A percentile compares a stretch with the other conserved stretches of the same genome.
These are phyloP conservation scores for Ictalurus furcatus DNA, from an alignment of 2,113 vertebrate genomes.

Conservation along the genomic window DNA sequence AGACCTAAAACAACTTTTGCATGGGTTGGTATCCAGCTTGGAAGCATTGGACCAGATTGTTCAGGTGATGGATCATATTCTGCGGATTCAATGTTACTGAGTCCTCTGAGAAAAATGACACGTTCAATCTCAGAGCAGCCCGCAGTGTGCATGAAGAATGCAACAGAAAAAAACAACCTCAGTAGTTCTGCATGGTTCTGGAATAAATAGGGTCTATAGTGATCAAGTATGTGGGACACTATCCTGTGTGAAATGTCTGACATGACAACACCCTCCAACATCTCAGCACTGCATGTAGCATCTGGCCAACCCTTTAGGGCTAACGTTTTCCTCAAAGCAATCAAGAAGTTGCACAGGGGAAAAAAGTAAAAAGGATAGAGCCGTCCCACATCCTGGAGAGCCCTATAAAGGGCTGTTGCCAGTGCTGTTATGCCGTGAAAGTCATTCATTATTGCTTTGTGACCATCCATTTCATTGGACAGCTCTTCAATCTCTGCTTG, in stretches of 20 bases:
- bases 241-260: conserved; percentile 67
- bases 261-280: conserved; percentile 48
- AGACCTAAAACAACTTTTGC: conserved; percentile 66
- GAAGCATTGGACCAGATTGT: conserved; percentile 48
- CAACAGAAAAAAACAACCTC: conserved; percentile 72
- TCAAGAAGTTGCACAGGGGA: conserved; percentile 64
- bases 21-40: conserved; percentile 69
- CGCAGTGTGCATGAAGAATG: conserved; percentile 61
- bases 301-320: conserved; percentile 40
- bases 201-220: conserved; percentile 67
- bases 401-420: conserved; percentile 65
- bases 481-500: conserved; percentile 59
- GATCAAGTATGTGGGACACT: conserved; percentile 64
- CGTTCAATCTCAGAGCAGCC: conserved; percentile 69
- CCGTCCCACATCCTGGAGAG: conserved; percentile 72
- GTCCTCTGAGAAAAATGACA: conserved; percentile 70
- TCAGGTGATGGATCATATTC: neutral
- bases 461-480: conserved; percentile 56
- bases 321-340: conserved; percentile 58
- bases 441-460: conserved; percentile 50
- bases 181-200: conserved; percentile 65
- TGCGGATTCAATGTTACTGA: conserved; percentile 51
- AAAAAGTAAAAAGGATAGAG: conserved; percentile 76
- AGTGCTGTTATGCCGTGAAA: conserved; percentile 60
- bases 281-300: conserved; percentile 17